phyloP scores from a whole-genome alignment of 2,888 invertebrate species.

The Cenopis cana region DNA sequence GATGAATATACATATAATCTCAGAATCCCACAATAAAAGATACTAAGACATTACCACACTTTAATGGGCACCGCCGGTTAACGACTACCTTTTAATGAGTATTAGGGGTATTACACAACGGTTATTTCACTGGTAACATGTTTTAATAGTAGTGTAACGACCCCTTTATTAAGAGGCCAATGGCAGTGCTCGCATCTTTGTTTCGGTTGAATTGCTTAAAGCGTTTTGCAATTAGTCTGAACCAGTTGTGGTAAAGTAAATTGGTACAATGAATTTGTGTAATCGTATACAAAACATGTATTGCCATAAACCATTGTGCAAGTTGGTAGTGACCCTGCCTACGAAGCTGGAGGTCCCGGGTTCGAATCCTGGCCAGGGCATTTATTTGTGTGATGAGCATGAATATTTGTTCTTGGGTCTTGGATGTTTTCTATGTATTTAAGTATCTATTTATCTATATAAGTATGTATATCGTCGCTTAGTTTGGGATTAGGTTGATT shows the following conservation, averaged over 20 bases:
- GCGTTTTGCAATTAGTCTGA: conserved; percentile 32
- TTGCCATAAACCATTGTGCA: background rate
- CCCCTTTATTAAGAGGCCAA: conserved; percentile 34
- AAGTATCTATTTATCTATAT: no score
- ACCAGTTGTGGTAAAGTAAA: conserved; percentile 9
- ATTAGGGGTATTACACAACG: conserved; percentile 43
- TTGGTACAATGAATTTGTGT: background rate
- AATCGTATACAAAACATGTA: background rate
- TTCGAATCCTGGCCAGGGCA: no score
- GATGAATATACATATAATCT: conserved; percentile 3
- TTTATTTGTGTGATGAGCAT: no score
- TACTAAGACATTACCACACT: conserved; percentile 38
- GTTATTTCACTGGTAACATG: conserved; percentile 28
- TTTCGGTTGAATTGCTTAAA: conserved; percentile 32
- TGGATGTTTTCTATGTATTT: no score
- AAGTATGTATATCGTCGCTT: no score
- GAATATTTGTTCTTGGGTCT: no score
- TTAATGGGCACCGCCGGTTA: conserved; percentile 33
- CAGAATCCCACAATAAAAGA: conserved; percentile 40
- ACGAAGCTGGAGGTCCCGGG: no score
- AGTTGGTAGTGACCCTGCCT: no score
- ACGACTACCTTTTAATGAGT: conserved; percentile 45
- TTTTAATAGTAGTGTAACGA: conserved; percentile 38
- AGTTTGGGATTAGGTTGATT: no score
- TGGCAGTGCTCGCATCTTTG: conserved; percentile 29